These are phyloP conservation scores for Watsonalla cultraria DNA, from an alignment of 2,888 invertebrate genomes.

Conservation along the genomic window DNA sequence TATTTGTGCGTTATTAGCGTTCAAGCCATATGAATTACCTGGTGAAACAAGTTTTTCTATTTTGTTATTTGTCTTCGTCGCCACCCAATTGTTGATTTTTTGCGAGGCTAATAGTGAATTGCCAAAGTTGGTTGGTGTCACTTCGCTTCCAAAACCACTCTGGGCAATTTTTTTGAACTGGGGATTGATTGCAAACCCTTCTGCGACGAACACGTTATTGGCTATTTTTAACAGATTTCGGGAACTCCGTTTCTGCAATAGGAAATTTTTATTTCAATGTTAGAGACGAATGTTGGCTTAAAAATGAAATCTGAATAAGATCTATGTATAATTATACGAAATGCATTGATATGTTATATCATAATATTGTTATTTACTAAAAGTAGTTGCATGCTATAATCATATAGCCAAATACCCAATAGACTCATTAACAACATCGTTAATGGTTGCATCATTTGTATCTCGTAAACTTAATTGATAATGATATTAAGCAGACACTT, in stretches of 20 bases:
- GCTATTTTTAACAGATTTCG: constrained; percentile 54
- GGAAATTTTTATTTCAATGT: neutral
- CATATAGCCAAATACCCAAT: too few species aligned
- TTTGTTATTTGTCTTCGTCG: constrained; percentile 81
- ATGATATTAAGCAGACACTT: too few species aligned
- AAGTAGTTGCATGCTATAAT: too few species aligned
- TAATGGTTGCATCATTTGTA: too few species aligned
- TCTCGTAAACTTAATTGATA: too few species aligned
- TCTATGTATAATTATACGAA: neutral
- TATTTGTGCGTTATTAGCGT: too few species aligned
- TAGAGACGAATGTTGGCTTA: neutral
- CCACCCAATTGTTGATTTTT: constrained; percentile 86
- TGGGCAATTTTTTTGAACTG: constrained; percentile 49
- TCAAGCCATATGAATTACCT: constrained; percentile 57
- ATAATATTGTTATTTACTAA: neutral
- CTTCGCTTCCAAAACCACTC: constrained; percentile 74
- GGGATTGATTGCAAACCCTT: constrained; percentile 42
- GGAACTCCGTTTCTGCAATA: constrained; percentile 52
- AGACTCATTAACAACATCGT: too few species aligned
- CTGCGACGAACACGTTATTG: constrained; percentile 55
- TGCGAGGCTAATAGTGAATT: constrained; percentile 63
- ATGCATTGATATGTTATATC: neutral
- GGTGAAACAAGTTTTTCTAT: constrained; percentile 79
- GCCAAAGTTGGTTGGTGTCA: constrained; percentile 76
- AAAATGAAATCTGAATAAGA: neutral